These are phyloP conservation scores for Sinopyrophorus schimmeli DNA, from an alignment of 2,888 invertebrate species.

Conservation along the genomic window DNA sequence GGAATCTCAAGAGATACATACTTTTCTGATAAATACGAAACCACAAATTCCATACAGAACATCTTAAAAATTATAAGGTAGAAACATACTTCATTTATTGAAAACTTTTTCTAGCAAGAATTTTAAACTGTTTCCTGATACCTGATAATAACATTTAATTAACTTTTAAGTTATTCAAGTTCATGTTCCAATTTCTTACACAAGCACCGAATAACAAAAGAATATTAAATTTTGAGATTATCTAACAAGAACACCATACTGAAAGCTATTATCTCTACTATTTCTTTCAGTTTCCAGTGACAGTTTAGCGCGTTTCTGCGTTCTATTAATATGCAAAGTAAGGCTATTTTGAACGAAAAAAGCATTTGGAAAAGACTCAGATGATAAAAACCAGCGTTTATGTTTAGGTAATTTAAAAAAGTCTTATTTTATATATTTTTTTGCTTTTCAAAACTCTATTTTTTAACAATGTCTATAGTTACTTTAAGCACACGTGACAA, in stretches of 20 bases:
- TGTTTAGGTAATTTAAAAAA: too few relatives aligned
- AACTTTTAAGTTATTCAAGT: constrained; percentile 38
- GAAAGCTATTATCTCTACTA: constrained; percentile 11
- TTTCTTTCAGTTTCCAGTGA: constrained; percentile 19
- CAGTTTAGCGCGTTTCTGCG: constrained; percentile 14
- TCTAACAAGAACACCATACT: constrained; percentile 15
- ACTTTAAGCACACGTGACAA: too few relatives aligned
- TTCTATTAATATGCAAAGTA: constrained; percentile 20
- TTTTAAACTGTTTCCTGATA: constrained; percentile 9
- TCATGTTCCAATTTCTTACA: constrained; percentile 37
- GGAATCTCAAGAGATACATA: too few relatives aligned
- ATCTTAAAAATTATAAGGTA: too few relatives aligned
- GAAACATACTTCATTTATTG: too few relatives aligned
- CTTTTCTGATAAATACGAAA: too few relatives aligned
- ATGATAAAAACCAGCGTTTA: constrained; percentile 11
- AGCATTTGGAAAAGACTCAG: constrained; percentile 15
- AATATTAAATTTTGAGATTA: constrained; percentile 24
- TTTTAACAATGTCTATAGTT: too few relatives aligned
- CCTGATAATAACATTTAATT: constrained; percentile 23
- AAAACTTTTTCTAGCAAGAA: too few relatives aligned
- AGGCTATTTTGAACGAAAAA: constrained; percentile 13
- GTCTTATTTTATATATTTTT: too few relatives aligned
- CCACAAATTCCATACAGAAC: too few relatives aligned
- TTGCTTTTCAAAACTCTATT: too few relatives aligned
- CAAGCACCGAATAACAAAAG: constrained; percentile 16